Evolutionary conservation across 2,888 invertebrate species (phyloP).

Genomic region (Leptogaster cylindrica): DNA sequence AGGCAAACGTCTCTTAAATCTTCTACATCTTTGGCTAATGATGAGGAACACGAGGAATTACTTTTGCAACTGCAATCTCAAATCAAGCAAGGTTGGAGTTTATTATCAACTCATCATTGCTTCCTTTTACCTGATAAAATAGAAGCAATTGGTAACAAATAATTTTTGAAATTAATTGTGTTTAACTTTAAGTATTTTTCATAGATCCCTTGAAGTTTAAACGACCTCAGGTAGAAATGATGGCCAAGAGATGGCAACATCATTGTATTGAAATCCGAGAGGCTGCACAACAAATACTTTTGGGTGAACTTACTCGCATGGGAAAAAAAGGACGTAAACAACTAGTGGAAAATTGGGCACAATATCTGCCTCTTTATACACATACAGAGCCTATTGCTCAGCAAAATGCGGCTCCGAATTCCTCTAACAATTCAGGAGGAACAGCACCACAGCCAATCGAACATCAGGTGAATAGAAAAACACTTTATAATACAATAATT

Average conservation of each 20-base stretch:
- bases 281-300: conserved; percentile 92
- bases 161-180: no score
- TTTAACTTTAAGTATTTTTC: conserved; percentile 41
- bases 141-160: conserved; percentile 63
- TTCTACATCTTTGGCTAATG: conserved; percentile 64
- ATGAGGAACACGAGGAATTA: conserved; percentile 84
- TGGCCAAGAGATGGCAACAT: conserved; percentile 98
- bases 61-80: conserved; percentile 87
- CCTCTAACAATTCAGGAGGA: conserved; percentile 50
- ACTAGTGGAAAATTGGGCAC: conserved; percentile 95
- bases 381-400: conserved; percentile 76
- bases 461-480: conserved; percentile 45
- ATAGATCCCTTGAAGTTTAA: conserved; percentile 81
- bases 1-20: conserved; percentile 69
- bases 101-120: conserved; percentile 94
- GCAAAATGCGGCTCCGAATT: conserved; percentile 63
- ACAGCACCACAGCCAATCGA: conserved; percentile 13
- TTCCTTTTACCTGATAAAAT: conserved; percentile 94
- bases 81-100: conserved; percentile 97
- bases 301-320: conserved; percentile 86
- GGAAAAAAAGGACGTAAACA: conserved; percentile 83
- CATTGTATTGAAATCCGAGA: conserved; percentile 97
- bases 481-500: no score
- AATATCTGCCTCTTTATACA: conserved; percentile 88
- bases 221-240: conserved; percentile 95